Percentiles rank a stretch among this genome's conserved stretches.
Evolutionary conservation across 2,797 vertebrate genomes (phyloP).

Genomic region (Pipistrellus nathusii): DNA sequence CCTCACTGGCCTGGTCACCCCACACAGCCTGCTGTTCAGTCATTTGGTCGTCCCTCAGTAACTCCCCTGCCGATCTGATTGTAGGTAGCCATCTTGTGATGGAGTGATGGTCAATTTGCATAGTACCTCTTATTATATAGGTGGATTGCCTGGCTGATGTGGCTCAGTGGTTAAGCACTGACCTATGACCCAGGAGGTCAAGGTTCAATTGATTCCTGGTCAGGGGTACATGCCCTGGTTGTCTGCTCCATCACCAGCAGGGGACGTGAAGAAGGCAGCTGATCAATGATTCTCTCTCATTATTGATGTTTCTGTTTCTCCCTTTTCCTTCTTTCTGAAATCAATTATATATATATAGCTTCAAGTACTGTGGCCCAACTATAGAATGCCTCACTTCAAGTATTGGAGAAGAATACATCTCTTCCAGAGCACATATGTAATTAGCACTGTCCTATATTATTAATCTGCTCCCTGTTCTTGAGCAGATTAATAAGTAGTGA

Average conservation of each 20-base stretch:
- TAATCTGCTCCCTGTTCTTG: background rate
- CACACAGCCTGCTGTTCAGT: too few relatives aligned
- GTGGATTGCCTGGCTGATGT: background rate
- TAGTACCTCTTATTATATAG: too few relatives aligned
- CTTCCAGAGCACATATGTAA: background rate
- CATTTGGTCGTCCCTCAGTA: too few relatives aligned
- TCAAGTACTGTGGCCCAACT: background rate
- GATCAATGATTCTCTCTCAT: background rate
- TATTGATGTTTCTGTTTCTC: background rate
- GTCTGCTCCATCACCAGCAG: too few relatives aligned
- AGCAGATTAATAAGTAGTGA: background rate
- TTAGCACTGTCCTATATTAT: background rate
- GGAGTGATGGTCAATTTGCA: too few relatives aligned
- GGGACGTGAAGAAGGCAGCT: too few relatives aligned
- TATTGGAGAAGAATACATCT: background rate
- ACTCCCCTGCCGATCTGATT: too few relatives aligned
- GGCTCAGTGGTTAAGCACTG: background rate
- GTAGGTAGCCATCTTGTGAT: too few relatives aligned
- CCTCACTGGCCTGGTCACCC: too few relatives aligned
- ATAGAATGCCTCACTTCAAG: slow-evolving; percentile 2
- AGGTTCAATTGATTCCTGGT: background rate
- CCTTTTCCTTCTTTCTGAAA: background rate
- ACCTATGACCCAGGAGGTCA: background rate
- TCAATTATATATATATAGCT: too few relatives aligned
- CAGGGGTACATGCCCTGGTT: background rate